Evolutionary conservation across 2,113 vertebrate species (phyloP).

Genomic region (Ailuropoda melanoleuca): DNA sequence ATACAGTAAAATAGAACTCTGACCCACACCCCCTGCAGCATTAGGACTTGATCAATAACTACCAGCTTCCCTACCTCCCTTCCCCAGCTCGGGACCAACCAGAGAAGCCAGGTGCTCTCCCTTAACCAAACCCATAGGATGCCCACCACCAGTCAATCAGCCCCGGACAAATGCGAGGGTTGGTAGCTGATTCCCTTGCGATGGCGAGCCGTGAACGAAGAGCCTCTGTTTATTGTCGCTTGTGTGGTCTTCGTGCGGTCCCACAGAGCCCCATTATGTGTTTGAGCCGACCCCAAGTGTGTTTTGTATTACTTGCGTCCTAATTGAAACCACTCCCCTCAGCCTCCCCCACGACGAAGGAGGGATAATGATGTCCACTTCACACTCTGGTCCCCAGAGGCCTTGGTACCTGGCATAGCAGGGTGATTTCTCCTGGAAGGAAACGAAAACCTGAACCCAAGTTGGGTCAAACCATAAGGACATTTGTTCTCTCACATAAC

Average conservation of each 20-base stretch:
- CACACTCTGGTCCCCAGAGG: neutral
- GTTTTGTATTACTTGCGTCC: neutral
- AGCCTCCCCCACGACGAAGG: neutral
- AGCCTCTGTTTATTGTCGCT: neutral
- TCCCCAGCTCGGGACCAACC: neutral
- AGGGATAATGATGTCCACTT: neutral
- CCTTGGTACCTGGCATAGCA: neutral
- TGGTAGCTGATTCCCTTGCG: neutral
- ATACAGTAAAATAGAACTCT: neutral
- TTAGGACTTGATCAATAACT: neutral
- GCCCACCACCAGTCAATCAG: neutral
- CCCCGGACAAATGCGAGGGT: neutral
- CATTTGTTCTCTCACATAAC: neutral
- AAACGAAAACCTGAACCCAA: neutral
- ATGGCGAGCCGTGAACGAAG: fast-evolving
- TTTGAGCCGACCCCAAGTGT: neutral
- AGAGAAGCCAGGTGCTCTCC: neutral
- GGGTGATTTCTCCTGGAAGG: neutral
- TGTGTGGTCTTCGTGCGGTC: fast-evolving
- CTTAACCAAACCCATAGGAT: neutral
- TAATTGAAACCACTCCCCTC: neutral
- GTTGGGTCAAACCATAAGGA: neutral
- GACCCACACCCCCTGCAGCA: neutral
- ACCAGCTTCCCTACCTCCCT: neutral
- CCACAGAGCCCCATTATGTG: neutral